Evolutionary conservation across 2,113 vertebrate species (phyloP).

Genomic region (Corythornis vintsioides): DNA sequence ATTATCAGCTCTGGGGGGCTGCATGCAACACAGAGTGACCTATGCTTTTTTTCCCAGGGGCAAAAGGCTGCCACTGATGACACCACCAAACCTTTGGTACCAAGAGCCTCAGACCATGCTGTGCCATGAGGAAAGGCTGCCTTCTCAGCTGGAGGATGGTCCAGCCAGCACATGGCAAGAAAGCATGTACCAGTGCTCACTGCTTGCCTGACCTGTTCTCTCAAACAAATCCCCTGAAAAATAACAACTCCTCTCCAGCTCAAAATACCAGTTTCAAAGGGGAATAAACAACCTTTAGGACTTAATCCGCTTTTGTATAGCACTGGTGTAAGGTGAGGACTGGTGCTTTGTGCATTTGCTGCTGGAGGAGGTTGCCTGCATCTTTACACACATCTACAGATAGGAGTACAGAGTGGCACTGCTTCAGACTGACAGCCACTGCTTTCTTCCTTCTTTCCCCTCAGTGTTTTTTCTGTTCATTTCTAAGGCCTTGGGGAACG

Average conservation of each 20-base stretch:
- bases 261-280: background rate
- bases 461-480: background rate
- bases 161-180: background rate
- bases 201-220: background rate
- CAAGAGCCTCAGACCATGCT: background rate
- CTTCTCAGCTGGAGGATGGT: background rate
- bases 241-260: background rate
- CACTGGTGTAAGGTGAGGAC: background rate
- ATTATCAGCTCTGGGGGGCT: background rate
- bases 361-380: background rate
- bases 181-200: fast-evolving
- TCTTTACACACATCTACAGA: background rate
- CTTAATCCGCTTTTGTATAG: background rate
- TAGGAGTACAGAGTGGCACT: background rate
- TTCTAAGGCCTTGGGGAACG: background rate
- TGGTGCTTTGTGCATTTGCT: background rate
- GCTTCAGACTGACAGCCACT: background rate
- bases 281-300: background rate
- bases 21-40: background rate
- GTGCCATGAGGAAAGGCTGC: background rate
- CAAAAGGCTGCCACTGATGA: background rate
- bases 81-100: background rate
- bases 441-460: background rate
- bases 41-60: background rate
- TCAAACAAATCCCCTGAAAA: background rate